These are phyloP conservation scores for Orchesella flavescens DNA, from an alignment of 2,888 invertebrate species.

Conservation along the genomic window DNA sequence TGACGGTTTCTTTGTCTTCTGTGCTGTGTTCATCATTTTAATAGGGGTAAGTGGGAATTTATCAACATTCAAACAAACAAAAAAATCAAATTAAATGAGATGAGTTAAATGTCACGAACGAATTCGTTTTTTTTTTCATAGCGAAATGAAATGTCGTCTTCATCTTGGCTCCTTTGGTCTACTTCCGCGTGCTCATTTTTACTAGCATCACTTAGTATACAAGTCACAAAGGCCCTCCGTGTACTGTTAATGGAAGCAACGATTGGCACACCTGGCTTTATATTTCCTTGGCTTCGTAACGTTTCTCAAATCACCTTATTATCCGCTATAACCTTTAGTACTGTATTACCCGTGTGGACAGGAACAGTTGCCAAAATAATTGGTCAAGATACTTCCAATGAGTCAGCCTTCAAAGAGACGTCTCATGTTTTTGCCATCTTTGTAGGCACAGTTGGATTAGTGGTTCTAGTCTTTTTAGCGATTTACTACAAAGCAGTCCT, in stretches of 20 bases:
- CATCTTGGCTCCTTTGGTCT: slow-evolving; percentile 54
- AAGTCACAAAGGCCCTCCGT: slow-evolving; percentile 65
- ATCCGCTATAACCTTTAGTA: slow-evolving; percentile 66
- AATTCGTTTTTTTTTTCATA: slow-evolving; percentile 4
- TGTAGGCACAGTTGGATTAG: slow-evolving; percentile 55
- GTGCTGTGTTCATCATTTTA: slow-evolving; percentile 45
- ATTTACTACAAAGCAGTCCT: slow-evolving; percentile 65
- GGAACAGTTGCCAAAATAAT: slow-evolving; percentile 58
- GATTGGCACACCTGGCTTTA: slow-evolving; percentile 43
- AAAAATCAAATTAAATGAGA: not conserved
- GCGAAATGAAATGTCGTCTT: slow-evolving; percentile 47
- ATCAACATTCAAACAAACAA: not conserved
- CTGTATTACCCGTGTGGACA: slow-evolving; percentile 68
- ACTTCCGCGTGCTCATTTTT: slow-evolving; percentile 58
- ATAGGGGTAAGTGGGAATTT: slow-evolving; percentile 34
- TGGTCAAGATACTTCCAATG: slow-evolving; percentile 27
- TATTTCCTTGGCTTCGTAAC: slow-evolving; percentile 68
- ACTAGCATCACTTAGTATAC: slow-evolving; percentile 64
- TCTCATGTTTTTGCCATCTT: slow-evolving; percentile 66
- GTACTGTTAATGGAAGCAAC: slow-evolving; percentile 62
- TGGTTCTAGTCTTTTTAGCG: slow-evolving; percentile 55
- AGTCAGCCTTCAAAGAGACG: slow-evolving; percentile 62
- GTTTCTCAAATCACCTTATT: slow-evolving; percentile 68
- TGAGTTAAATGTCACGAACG: no score
- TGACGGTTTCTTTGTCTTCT: slow-evolving; percentile 45